phyloP scores from a whole-genome alignment of 2,888 invertebrate species.

The Keiferia lycopersicella region DNA sequence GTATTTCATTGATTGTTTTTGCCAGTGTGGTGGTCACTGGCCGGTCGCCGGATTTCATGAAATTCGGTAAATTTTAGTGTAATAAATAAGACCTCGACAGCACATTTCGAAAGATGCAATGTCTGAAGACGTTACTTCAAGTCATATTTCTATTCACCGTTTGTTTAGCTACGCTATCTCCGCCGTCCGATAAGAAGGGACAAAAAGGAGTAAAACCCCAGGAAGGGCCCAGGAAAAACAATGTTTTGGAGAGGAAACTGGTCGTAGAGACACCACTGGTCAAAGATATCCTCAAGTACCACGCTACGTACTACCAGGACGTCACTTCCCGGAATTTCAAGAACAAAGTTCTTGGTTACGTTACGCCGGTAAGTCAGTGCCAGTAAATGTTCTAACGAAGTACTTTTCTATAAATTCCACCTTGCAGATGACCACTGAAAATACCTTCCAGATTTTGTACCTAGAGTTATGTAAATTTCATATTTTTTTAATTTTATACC shows the following conservation, averaged over 20 bases:
- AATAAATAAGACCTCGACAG: background rate
- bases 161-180: constrained; percentile 72
- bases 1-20: background rate
- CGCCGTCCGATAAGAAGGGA: constrained; percentile 71
- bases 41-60: background rate
- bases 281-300: constrained; percentile 88
- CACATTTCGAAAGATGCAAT: constrained; percentile 58
- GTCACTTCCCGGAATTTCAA: constrained; percentile 84
- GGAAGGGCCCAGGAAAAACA: constrained; percentile 82
- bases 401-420: background rate
- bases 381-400: background rate
- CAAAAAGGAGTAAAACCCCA: constrained; percentile 73
- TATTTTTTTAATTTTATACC: background rate
- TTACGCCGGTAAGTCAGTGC: constrained; percentile 86
- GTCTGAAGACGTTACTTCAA: constrained; percentile 56
- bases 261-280: constrained; percentile 85
- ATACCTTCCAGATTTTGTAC: background rate
- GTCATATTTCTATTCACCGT: constrained; percentile 61
- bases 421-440: background rate
- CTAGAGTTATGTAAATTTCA: background rate
- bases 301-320: constrained; percentile 87
- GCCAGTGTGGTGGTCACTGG: background rate
- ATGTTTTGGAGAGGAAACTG: constrained; percentile 86
- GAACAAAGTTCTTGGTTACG: constrained; percentile 92
- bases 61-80: background rate